phyloP scores from a whole-genome alignment of 2,888 invertebrate genomes.

The Scrobipalpa costella region DNA sequence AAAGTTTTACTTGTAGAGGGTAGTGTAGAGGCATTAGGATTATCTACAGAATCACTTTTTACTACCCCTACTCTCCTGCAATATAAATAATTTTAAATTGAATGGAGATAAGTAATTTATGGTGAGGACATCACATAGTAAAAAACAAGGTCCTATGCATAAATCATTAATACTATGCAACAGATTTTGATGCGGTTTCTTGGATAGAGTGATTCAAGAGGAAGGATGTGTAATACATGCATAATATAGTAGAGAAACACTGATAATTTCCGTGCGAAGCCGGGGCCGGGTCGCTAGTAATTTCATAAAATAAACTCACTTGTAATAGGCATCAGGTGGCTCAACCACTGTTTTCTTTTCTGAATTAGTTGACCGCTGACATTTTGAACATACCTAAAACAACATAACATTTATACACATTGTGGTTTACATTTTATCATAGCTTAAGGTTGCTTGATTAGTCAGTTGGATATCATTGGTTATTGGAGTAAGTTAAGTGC shows the following conservation, averaged over 20 bases:
- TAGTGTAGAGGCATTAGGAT: background rate
- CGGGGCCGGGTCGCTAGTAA: too few species aligned
- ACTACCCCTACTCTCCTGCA: constrained; percentile 16
- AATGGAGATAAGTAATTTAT: background rate
- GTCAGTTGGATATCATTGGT: too few species aligned
- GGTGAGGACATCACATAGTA: too few species aligned
- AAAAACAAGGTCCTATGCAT: too few species aligned
- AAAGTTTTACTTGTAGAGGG: background rate
- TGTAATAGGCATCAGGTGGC: constrained; percentile 81
- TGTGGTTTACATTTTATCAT: too few species aligned
- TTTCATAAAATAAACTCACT: constrained; percentile 60
- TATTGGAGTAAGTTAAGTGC: constrained; percentile 71
- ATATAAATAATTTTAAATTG: background rate
- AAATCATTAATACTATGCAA: too few species aligned
- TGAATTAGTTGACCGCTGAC: constrained; percentile 46
- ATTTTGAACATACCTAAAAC: constrained; percentile 66
- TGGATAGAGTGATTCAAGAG: too few species aligned
- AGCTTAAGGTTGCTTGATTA: background rate
- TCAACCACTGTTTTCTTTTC: constrained; percentile 41
- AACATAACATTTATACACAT: too few species aligned
- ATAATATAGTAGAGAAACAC: too few species aligned
- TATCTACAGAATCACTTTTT: constrained; percentile 7
- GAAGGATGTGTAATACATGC: too few species aligned
- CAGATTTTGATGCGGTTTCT: too few species aligned
- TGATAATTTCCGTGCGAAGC: too few species aligned